Evolutionary conservation across 2,888 invertebrate species (phyloP).

Genomic region (Furcula furcula): DNA sequence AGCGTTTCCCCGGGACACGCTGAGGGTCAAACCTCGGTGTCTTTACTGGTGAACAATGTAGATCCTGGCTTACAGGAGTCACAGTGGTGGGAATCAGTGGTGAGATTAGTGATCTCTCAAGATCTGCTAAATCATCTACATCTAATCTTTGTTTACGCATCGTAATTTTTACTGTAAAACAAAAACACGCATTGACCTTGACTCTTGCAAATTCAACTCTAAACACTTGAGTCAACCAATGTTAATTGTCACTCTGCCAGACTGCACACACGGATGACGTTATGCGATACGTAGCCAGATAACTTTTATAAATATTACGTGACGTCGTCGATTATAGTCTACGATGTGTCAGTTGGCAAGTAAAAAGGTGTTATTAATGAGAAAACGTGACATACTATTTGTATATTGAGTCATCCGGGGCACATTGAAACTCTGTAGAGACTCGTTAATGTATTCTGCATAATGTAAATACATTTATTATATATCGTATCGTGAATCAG

Average conservation of each 20-base stretch:
- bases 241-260: conserved; percentile 49
- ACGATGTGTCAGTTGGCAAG: neutral
- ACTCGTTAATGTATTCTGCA: too few relatives aligned
- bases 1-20: too few relatives aligned
- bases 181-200: conserved; percentile 11
- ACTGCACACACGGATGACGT: conserved; percentile 36
- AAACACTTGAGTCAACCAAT: conserved; percentile 19
- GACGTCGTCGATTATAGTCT: neutral
- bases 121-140: too few relatives aligned
- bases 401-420: neutral
- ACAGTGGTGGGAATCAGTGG: too few relatives aligned
- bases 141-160: too few relatives aligned
- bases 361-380: neutral
- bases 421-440: neutral
- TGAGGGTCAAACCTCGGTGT: too few relatives aligned
- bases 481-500: too few relatives aligned
- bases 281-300: conserved; percentile 22
- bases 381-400: neutral
- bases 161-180: too few relatives aligned
- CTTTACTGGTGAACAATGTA: too few relatives aligned
- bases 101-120: too few relatives aligned
- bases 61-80: too few relatives aligned
- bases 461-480: too few relatives aligned
- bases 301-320: conserved; percentile 10
- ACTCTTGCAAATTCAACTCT: conserved; percentile 9